phyloP scores from a whole-genome alignment of 1,140 invertebrate genomes.

The Atta texana region DNA sequence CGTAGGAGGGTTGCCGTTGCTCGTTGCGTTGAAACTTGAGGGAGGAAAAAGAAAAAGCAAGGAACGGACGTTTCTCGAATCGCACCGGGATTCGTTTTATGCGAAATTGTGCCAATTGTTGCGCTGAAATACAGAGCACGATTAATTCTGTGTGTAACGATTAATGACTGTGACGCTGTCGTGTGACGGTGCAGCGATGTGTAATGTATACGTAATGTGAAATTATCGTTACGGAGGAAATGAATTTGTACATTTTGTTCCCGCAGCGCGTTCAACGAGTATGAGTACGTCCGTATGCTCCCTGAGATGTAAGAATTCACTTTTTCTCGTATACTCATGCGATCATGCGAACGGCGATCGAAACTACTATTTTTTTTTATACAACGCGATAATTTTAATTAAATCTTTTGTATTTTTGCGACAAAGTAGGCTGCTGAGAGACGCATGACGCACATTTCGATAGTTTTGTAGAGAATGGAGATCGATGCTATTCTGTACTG shows the following conservation, averaged over 20 bases:
- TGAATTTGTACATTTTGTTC: slow-evolving; percentile 17
- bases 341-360: not conserved
- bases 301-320: not conserved
- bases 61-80: not conserved
- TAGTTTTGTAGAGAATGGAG: slow-evolving; percentile 56
- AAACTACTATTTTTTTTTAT: slow-evolving; percentile 27
- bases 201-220: not conserved
- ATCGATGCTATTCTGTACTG: slow-evolving; percentile 76
- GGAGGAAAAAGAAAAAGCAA: too few species aligned
- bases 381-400: slow-evolving; percentile 14
- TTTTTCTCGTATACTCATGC: not conserved
- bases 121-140: not conserved
- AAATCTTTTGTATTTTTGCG: slow-evolving; percentile 50
- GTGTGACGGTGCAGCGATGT: too few species aligned
- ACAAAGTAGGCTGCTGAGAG: slow-evolving; percentile 5
- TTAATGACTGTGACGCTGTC: too few species aligned
- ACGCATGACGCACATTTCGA: slow-evolving; percentile 31
- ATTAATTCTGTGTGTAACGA: too few species aligned
- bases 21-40: not conserved
- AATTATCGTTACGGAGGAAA: not conserved
- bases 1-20: not conserved
- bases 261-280: not conserved
- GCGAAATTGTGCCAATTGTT: not conserved
- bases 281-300: not conserved
- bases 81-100: not conserved